Conservation (phyloP, 1,140 invertebrate genomes). For the Hylyphantes graminicola region DNA sequence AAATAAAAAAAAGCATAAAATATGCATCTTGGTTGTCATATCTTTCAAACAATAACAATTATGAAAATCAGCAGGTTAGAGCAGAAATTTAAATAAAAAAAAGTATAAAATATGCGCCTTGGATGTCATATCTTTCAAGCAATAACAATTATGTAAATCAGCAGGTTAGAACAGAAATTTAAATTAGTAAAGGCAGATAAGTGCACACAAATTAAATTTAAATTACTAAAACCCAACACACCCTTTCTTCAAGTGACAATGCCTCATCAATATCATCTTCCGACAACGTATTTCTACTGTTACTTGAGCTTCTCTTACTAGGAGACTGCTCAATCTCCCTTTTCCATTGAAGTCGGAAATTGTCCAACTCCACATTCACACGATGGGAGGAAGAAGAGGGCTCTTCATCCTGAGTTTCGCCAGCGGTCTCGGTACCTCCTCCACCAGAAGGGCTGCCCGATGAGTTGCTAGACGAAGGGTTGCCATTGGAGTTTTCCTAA, state of each 20-base stretch:
- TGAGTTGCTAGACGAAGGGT: not conserved
- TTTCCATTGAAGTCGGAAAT: slow-evolving; percentile 66
- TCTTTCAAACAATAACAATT: too few relatives aligned
- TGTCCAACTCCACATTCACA: slow-evolving; percentile 61
- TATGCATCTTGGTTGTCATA: too few relatives aligned
- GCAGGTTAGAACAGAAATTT: too few relatives aligned
- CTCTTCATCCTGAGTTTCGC: slow-evolving; percentile 54
- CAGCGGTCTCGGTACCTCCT: slow-evolving; percentile 37
- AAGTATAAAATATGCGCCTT: too few relatives aligned
- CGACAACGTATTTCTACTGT: not conserved
- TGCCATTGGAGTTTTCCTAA: slow-evolving; percentile 46
- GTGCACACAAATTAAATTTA: too few relatives aligned
- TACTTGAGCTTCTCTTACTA: slow-evolving; percentile 5
- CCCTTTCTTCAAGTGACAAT: not conserved
- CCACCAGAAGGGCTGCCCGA: slow-evolving; percentile 30
- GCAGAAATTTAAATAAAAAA: too few relatives aligned
- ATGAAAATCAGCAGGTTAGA: too few relatives aligned
- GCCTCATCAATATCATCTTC: not conserved
- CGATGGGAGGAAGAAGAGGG: slow-evolving; percentile 47
- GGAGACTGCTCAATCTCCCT: slow-evolving; percentile 63
- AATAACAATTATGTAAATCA: too few relatives aligned
- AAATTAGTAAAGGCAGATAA: too few relatives aligned
- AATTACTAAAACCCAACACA: not conserved
- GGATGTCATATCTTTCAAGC: too few relatives aligned
- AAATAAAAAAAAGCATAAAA: too few relatives aligned